Conservation (phyloP, 2,888 invertebrate genomes). For the Pyrgus malvae region DNA sequence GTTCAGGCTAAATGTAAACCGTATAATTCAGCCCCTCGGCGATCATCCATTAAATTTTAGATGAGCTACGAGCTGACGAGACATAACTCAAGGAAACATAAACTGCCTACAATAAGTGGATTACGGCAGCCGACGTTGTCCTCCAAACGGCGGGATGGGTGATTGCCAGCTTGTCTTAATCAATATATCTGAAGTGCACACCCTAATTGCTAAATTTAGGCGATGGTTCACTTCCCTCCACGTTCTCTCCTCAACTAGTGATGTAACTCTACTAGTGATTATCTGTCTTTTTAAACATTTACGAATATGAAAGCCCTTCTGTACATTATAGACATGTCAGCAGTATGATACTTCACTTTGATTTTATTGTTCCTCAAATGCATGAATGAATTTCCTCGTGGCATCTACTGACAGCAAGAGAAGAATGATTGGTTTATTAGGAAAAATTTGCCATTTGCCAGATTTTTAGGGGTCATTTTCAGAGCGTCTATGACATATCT, state of each 20-base stretch:
- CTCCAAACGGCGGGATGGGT: constrained; percentile 28
- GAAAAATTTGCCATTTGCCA: too few relatives aligned
- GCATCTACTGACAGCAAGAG: too few relatives aligned
- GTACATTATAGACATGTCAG: too few relatives aligned
- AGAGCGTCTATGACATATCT: too few relatives aligned
- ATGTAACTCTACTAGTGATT: too few relatives aligned
- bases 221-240: constrained; percentile 43
- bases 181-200: constrained; percentile 55
- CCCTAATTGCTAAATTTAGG: constrained; percentile 64
- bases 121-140: constrained; percentile 29
- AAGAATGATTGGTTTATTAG: too few relatives aligned
- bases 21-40: constrained; percentile 10
- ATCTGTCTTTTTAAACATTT: too few relatives aligned
- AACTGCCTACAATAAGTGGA: constrained; percentile 27
- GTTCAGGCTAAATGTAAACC: constrained; percentile 15
- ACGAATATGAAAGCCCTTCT: too few relatives aligned
- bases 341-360: too few relatives aligned
- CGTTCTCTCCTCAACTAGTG: constrained; percentile 43
- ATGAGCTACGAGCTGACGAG: constrained; percentile 21
- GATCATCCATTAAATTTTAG: constrained; percentile 26
- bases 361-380: too few relatives aligned
- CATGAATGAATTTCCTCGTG: too few relatives aligned
- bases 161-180: constrained; percentile 43
- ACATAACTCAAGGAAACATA: constrained; percentile 26
- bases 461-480: too few relatives aligned